These are phyloP conservation scores for Calcarius ornatus DNA, from an alignment of 2,113 vertebrate genomes.

Conservation along the genomic window DNA sequence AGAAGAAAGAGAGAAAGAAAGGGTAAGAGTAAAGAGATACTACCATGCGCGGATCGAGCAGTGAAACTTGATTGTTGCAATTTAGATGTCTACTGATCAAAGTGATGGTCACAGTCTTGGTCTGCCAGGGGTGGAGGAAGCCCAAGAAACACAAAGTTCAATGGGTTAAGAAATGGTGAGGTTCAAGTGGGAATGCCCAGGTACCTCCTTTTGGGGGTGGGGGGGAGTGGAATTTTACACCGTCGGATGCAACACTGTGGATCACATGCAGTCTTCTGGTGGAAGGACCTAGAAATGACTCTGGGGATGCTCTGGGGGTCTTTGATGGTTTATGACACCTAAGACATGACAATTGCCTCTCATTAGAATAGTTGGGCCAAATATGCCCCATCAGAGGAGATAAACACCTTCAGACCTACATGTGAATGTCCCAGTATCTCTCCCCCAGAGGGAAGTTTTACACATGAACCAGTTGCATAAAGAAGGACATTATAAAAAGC, in stretches of 20 bases:
- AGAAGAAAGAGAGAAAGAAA: not conserved
- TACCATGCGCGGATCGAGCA: not conserved
- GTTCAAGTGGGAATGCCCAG: not conserved
- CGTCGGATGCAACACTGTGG: fast-evolving
- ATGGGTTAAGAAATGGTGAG: fast-evolving
- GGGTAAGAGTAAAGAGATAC: not conserved
- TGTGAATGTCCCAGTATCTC: not conserved
- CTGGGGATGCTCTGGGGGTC: fast-evolving
- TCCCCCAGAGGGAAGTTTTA: not conserved
- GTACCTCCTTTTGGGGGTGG: not conserved
- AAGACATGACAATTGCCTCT: not conserved
- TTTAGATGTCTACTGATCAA: not conserved
- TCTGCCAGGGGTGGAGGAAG: not conserved
- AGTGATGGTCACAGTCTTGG: not conserved
- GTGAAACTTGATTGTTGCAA: not conserved
- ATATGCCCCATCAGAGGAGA: not conserved
- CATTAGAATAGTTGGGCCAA: not conserved
- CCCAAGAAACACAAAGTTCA: not conserved
- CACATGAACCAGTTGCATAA: not conserved
- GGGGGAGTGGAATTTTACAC: not conserved
- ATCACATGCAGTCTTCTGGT: not conserved
- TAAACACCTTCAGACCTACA: not conserved
- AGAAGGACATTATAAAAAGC: not conserved
- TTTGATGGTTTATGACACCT: not conserved
- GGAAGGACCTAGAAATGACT: not conserved